Evolutionary conservation across 2,113 vertebrate genomes (phyloP).

Genomic region (Hassar affinis): DNA sequence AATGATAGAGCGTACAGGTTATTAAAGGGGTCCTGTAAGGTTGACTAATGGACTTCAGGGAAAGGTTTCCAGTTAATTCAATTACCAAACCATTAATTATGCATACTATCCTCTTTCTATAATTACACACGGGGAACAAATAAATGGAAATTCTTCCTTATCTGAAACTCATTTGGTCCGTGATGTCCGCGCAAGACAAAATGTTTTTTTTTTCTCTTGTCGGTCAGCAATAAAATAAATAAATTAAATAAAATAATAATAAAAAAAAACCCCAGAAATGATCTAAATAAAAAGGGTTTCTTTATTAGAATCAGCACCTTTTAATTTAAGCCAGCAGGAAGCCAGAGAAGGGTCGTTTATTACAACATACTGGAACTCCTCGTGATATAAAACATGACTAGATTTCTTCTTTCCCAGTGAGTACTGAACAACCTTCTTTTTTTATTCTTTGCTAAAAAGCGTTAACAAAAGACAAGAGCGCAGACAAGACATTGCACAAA

Average conservation of each 20-base stretch:
- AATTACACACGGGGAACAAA: constrained; percentile 49
- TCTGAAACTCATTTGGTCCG: constrained; percentile 20
- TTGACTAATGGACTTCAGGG: constrained; percentile 38
- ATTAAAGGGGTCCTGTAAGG: constrained; percentile 34
- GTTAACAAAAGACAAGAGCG: neutral
- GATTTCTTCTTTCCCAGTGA: neutral
- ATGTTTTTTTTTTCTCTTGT: neutral
- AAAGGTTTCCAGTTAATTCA: constrained; percentile 51
- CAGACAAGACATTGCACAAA: constrained; percentile 8
- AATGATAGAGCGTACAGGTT: constrained; percentile 41
- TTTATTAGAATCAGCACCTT: constrained; percentile 12
- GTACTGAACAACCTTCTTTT: neutral
- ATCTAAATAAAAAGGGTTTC: neutral
- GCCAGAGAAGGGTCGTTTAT: neutral
- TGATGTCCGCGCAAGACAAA: neutral
- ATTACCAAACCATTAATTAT: constrained; percentile 47
- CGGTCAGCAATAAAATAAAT: neutral
- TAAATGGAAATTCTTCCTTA: constrained; percentile 30
- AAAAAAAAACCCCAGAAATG: neutral
- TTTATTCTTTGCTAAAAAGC: neutral
- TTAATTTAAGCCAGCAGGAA: neutral
- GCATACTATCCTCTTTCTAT: constrained; percentile 34
- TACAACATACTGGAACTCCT: neutral
- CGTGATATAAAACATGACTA: neutral
- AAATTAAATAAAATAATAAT: neutral